Evolutionary conservation across 2,888 invertebrate species (phyloP).

Genomic region (Mimachlamys varia): DNA sequence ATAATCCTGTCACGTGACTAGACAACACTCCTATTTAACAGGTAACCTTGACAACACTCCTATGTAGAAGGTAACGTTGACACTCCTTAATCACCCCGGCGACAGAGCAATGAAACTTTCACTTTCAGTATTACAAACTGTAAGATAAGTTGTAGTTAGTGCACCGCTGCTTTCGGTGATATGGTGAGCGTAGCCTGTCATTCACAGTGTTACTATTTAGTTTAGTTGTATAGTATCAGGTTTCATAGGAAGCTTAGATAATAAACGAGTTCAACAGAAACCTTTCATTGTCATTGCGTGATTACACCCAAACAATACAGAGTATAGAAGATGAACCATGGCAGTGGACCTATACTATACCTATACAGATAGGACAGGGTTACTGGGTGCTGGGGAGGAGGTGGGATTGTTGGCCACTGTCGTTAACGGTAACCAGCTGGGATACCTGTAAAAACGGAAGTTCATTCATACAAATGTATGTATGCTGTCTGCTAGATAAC

Average conservation of each 20-base stretch:
- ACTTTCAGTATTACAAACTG: not conserved
- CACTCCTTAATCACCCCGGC: not conserved
- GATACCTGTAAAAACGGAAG: not conserved
- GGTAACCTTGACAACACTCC: not conserved
- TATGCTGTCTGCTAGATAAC: no score
- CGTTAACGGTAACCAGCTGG: conserved; percentile 4
- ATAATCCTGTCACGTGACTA: not conserved
- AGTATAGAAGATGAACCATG: not conserved
- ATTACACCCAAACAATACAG: not conserved
- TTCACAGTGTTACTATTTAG: not conserved
- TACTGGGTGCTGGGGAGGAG: not conserved
- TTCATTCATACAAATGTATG: no score
- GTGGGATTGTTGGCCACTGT: conserved; percentile 1
- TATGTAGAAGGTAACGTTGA: not conserved
- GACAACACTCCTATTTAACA: not conserved
- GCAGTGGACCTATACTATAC: not conserved
- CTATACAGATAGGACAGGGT: not conserved
- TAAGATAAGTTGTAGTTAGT: not conserved
- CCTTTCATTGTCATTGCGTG: not conserved
- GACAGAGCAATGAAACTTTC: not conserved
- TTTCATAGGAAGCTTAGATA: not conserved
- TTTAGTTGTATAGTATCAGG: not conserved
- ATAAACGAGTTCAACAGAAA: not conserved
- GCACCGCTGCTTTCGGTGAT: not conserved
- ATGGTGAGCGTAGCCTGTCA: not conserved